Percentiles rank a stretch among this genome's conserved stretches.
These are phyloP conservation scores for Archips xylosteana DNA, from an alignment of 2,888 invertebrate species.

Conservation along the genomic window DNA sequence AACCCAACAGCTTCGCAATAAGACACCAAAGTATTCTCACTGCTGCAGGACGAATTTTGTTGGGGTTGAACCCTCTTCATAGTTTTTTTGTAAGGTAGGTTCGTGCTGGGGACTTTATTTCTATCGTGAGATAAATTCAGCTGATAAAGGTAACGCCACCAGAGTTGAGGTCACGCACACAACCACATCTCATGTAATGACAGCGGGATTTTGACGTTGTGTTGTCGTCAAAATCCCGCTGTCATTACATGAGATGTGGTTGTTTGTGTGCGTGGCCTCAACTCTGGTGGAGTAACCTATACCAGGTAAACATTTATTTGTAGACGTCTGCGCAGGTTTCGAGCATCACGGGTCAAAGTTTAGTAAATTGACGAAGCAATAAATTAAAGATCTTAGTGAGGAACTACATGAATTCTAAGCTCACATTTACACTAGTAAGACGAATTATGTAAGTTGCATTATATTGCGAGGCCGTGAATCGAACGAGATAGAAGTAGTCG, in stretches of 20 bases:
- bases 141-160: too few relatives aligned
- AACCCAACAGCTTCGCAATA: conserved; percentile 46
- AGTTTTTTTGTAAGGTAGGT: conserved; percentile 42
- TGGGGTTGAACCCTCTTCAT: conserved; percentile 40
- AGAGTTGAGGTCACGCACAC: too few relatives aligned
- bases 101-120: conserved; percentile 32
- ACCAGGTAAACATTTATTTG: conserved; percentile 34
- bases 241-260: too few relatives aligned
- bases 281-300: too few relatives aligned
- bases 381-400: not conserved
- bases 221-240: too few relatives aligned
- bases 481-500: too few relatives aligned
- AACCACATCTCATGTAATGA: too few relatives aligned
- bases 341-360: not conserved
- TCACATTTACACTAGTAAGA: not conserved
- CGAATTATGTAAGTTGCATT: too few relatives aligned
- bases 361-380: not conserved
- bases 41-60: conserved; percentile 1
- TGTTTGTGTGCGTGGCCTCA: too few relatives aligned
- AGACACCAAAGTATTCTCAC: conserved; percentile 5
- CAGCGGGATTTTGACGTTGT: too few relatives aligned
- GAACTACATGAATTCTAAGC: not conserved
- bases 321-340: conserved; percentile 14
- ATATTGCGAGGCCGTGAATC: too few relatives aligned
- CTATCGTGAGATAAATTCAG: conserved; percentile 38